A percentile compares a stretch with the other conserved stretches of the same genome.
phyloP scores from a whole-genome alignment of 2,888 invertebrate genomes.

The Coleophora flavipennella region DNA sequence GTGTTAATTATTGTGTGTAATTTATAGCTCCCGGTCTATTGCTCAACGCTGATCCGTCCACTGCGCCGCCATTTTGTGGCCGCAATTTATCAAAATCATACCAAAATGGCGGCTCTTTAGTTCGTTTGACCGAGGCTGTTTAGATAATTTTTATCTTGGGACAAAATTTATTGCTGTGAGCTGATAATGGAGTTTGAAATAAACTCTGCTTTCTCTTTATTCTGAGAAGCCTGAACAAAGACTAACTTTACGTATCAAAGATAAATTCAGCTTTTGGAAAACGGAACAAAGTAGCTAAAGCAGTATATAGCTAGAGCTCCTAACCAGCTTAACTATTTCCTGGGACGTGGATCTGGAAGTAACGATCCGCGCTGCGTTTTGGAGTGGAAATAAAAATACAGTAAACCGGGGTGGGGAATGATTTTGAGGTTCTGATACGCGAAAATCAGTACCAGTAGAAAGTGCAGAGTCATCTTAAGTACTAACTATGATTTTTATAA shows the following conservation, averaged over 20 bases:
- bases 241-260: not conserved
- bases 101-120: slow-evolving; percentile 7
- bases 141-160: not conserved
- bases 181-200: no score
- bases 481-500: no score
- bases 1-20: slow-evolving; percentile 28
- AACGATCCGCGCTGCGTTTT: slow-evolving; percentile 28
- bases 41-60: slow-evolving; percentile 7
- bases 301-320: not conserved
- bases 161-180: no score
- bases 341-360: slow-evolving; percentile 15
- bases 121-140: slow-evolving; percentile 1
- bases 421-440: no score
- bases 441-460: no score
- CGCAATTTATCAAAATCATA: slow-evolving; percentile 7
- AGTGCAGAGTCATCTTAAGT: no score
- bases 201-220: not conserved
- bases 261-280: not conserved
- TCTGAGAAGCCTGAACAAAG: no score
- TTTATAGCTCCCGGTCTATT: slow-evolving; percentile 18
- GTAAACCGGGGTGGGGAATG: slow-evolving; percentile 3
- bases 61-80: slow-evolving; percentile 15
- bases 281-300: not conserved
- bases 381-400: slow-evolving; percentile 29
- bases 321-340: slow-evolving; percentile 3